phyloP scores from a whole-genome alignment of 2,888 invertebrate species.

The Auanema sp. region DNA sequence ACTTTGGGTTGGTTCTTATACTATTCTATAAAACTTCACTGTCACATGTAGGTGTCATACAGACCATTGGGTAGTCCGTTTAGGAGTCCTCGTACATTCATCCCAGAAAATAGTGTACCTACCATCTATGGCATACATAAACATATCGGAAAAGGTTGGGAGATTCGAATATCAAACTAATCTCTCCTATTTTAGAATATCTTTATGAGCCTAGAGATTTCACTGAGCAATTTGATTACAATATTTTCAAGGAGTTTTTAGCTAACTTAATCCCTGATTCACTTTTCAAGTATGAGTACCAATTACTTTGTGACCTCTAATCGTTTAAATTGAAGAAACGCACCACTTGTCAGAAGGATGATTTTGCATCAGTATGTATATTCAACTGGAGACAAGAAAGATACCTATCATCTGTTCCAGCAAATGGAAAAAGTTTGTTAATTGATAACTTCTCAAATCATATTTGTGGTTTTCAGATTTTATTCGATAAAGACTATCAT shows the following conservation, averaged over 20 bases:
- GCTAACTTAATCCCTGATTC: slow-evolving; percentile 26
- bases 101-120: slow-evolving; percentile 17
- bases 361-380: slow-evolving; percentile 29
- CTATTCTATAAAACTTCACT: background rate
- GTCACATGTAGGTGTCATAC: slow-evolving; percentile 15
- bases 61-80: slow-evolving; percentile 20
- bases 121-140: slow-evolving; percentile 19
- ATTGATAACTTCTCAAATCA: no score
- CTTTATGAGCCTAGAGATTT: slow-evolving; percentile 14
- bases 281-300: slow-evolving; percentile 11
- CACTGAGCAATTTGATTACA: slow-evolving; percentile 12
- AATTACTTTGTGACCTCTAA: background rate
- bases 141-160: slow-evolving; percentile 7
- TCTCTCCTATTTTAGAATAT: slow-evolving; percentile 12
- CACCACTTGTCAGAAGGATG: slow-evolving; percentile 24
- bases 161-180: background rate
- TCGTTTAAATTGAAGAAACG: slow-evolving; percentile 20
- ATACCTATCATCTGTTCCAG: slow-evolving; percentile 26
- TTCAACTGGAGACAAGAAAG: slow-evolving; percentile 22
- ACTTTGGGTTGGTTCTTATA: slow-evolving; percentile 5
- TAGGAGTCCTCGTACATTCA: slow-evolving; percentile 11
- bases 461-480: slow-evolving; percentile 13
- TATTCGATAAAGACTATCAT: slow-evolving; percentile 20
- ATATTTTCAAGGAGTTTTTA: slow-evolving; percentile 26
- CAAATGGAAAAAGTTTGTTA: slow-evolving; percentile 17